These are phyloP conservation scores for Gallinago media DNA, from an alignment of 2,113 vertebrate genomes.

Conservation along the genomic window DNA sequence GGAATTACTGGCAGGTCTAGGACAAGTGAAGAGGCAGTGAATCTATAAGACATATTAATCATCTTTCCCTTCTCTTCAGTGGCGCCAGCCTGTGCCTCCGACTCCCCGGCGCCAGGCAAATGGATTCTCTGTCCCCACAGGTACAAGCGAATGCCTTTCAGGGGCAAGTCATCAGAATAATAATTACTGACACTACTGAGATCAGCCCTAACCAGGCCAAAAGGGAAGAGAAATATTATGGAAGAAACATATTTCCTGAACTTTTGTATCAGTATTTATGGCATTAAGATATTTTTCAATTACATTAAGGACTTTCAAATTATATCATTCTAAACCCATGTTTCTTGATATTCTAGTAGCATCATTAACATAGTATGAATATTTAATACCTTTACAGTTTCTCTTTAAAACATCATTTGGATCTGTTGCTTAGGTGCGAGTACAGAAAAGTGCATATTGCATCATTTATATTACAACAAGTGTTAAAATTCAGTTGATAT, in stretches of 20 bases:
- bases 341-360: not conserved
- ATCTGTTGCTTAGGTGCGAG: not conserved
- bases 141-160: slow-evolving; percentile 77
- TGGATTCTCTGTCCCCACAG: slow-evolving; percentile 82
- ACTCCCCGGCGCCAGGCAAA: slow-evolving; percentile 80
- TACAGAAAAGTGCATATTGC: not conserved
- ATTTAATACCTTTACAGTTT: not conserved
- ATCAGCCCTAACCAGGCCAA: slow-evolving; percentile 72
- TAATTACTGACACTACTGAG: slow-evolving; percentile 80
- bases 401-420: not conserved
- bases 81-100: slow-evolving; percentile 83
- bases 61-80: slow-evolving; percentile 78
- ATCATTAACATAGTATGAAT: not conserved
- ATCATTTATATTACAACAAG: not conserved
- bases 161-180: slow-evolving; percentile 81
- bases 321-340: not conserved
- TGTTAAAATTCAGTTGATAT: not conserved
- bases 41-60: slow-evolving; percentile 85
- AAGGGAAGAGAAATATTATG: slow-evolving; percentile 57
- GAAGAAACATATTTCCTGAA: slow-evolving; percentile 43
- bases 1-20: slow-evolving; percentile 79
- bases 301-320: slow-evolving; percentile 14
- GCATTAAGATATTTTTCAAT: slow-evolving; percentile 4
- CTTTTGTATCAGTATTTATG: slow-evolving; percentile 26
- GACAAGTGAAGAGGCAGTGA: slow-evolving; percentile 80